Conservation (phyloP, 1,140 invertebrate genomes). For the Drosophila paulistorum region DNA sequence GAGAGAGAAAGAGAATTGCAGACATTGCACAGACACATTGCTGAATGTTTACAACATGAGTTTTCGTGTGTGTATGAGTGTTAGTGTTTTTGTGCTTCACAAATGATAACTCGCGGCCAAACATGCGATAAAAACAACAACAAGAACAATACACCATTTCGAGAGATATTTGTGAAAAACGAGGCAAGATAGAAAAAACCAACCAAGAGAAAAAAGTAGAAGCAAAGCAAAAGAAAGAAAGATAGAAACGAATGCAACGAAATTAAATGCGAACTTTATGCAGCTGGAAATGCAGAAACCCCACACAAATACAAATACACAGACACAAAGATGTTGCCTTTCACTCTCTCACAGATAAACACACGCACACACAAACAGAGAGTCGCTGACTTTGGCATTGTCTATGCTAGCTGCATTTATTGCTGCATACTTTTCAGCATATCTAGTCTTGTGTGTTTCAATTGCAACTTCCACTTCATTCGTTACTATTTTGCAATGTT, state of each 20-base stretch:
- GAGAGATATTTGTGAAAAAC: slow-evolving; percentile 56
- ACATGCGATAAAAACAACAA: slow-evolving; percentile 59
- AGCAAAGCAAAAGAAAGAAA: background rate
- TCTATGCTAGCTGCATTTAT: slow-evolving; percentile 44
- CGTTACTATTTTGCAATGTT: slow-evolving; percentile 78
- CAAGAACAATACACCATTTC: background rate
- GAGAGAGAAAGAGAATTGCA: slow-evolving; percentile 39
- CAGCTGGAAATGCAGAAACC: slow-evolving; percentile 69
- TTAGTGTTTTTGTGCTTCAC: slow-evolving; percentile 32
- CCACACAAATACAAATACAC: slow-evolving; percentile 23
- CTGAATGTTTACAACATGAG: slow-evolving; percentile 52
- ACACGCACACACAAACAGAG: slow-evolving; percentile 23
- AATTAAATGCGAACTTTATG: slow-evolving; percentile 80
- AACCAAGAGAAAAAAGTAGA: background rate
- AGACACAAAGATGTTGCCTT: slow-evolving; percentile 27
- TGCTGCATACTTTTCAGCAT: slow-evolving; percentile 39
- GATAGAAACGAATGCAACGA: slow-evolving; percentile 52
- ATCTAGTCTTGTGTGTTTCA: slow-evolving; percentile 27
- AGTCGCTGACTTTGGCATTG: slow-evolving; percentile 6
- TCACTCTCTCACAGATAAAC: slow-evolving; percentile 3
- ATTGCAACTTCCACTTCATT: slow-evolving; percentile 73
- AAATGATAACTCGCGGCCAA: slow-evolving; percentile 76
- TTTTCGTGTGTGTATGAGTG: slow-evolving; percentile 7
- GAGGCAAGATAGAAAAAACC: slow-evolving; percentile 15
- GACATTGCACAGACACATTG: slow-evolving; percentile 66